Evolutionary conservation across 2,888 invertebrate genomes (phyloP).

Genomic region (Amiota minor): DNA sequence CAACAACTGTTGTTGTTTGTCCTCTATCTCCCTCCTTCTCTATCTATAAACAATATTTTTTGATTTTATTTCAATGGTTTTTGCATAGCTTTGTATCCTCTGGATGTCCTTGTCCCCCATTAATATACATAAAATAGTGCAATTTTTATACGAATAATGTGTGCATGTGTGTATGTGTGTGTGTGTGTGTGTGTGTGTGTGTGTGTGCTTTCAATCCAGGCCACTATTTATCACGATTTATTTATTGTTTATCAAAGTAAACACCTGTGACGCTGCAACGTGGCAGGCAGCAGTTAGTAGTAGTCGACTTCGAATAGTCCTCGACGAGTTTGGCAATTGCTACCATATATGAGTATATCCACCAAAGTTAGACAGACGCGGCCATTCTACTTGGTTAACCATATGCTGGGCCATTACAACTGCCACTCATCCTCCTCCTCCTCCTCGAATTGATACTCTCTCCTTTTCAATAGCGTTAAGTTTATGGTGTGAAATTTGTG

Average conservation of each 20-base stretch:
- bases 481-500: slow-evolving; percentile 23
- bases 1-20: slow-evolving; percentile 1
- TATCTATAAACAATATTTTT: too few species aligned
- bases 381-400: not conserved
- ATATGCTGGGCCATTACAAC: not conserved
- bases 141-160: too few species aligned
- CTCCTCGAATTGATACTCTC: not conserved
- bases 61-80: too few species aligned
- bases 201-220: slow-evolving; percentile 3
- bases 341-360: not conserved
- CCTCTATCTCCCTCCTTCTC: too few species aligned
- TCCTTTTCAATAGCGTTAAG: slow-evolving; percentile 8
- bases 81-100: too few species aligned
- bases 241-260: slow-evolving; percentile 54
- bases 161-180: not conserved
- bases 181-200: not conserved
- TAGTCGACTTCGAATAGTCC: not conserved
- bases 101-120: too few species aligned
- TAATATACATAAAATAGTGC: too few species aligned
- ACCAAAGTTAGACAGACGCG: not conserved
- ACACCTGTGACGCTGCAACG: slow-evolving; percentile 48
- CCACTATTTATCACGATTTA: slow-evolving; percentile 59
- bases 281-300: not conserved
- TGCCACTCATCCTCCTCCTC: not conserved
- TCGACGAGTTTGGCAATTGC: not conserved